Evolutionary conservation across 2,888 invertebrate species (phyloP).

Genomic region (Lithophane socia): DNA sequence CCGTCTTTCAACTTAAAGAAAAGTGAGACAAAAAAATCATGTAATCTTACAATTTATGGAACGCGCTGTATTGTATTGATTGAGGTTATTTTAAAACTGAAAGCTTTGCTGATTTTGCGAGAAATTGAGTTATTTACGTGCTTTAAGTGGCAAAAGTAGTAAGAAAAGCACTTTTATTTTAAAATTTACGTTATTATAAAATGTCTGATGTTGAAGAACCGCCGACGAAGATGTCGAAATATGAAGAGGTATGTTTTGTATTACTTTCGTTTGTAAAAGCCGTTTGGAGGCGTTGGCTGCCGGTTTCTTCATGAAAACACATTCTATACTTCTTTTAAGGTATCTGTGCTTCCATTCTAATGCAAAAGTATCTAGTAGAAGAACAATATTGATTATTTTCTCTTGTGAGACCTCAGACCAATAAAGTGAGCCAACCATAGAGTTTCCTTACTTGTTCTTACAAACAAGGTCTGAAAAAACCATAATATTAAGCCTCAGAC

Average conservation of each 20-base stretch:
- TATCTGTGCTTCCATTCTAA: neutral
- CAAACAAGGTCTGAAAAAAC: neutral
- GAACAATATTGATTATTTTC: neutral
- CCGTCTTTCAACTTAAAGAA: neutral
- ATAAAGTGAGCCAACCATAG: no score
- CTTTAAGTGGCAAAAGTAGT: slow-evolving; percentile 13
- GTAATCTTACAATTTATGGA: neutral
- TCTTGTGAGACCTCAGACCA: neutral
- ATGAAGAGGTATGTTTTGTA: slow-evolving; percentile 61
- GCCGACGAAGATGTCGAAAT: slow-evolving; percentile 78
- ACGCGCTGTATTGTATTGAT: slow-evolving; percentile 37
- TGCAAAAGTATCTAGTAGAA: neutral
- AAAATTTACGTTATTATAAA: slow-evolving; percentile 39
- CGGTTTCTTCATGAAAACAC: neutral
- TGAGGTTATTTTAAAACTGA: slow-evolving; percentile 48
- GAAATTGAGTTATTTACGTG: slow-evolving; percentile 43
- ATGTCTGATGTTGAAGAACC: slow-evolving; percentile 83
- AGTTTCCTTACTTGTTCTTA: neutral
- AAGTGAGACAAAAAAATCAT: slow-evolving; percentile 29
- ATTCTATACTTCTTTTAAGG: neutral
- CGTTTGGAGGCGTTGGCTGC: neutral
- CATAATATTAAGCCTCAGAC: no score
- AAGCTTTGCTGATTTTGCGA: neutral
- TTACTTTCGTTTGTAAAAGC: neutral
- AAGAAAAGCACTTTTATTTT: slow-evolving; percentile 2